Evolutionary conservation across 2,797 vertebrate genomes (phyloP), one percentile per base, ranked within the genome.

Genomic region (Garrulus glandarius): DNA sequence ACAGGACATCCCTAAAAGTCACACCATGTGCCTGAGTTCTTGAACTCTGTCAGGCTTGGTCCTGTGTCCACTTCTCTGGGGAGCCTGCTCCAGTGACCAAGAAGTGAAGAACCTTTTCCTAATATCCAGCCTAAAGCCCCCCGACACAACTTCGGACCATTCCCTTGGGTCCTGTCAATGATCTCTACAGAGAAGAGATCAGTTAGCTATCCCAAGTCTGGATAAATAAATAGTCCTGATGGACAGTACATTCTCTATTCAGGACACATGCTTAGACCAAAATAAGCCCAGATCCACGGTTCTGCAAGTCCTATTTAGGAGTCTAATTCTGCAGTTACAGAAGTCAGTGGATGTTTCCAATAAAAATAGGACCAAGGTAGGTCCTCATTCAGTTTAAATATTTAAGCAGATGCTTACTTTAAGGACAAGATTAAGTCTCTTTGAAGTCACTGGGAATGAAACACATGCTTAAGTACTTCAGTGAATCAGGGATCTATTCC

Each of bases 391-490:
- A 69, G 36, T 64, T 93, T 92, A 81, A 94, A 77, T 41, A 85
- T 79, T 91, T 92, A 93, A 91, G 81, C 84, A 96, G 92, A 92
- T 61, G 50, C 82, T 89, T 91, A 55, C 53, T 80, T 84, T 77
- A 92, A 95, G 91, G 85, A 81, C 76, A 91, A 81, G 65, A 91
- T 91, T 87, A 74, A 85, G 93, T 78, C 71, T 53, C 46, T 96
- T 95, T 95, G 92, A 96, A 95, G 76, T 92, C 44, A 36, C 17
- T 84, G 39, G 32, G 76, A 91, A 80, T 61, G 57, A 92, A 92
- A 78, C 82, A 86, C 87, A 87, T 93, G 82, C 79, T 91, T 76
- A 92, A 94, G 23, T 49, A 89, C 55, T 94, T 93, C 82, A 81
- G 3, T 72, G 82, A 92, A 89, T 74, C 68, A 59, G 57, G 36